Base-by-base conservation (phyloP, 2,888 invertebrate genomes). In the Cerastis leucographa region DNA sequence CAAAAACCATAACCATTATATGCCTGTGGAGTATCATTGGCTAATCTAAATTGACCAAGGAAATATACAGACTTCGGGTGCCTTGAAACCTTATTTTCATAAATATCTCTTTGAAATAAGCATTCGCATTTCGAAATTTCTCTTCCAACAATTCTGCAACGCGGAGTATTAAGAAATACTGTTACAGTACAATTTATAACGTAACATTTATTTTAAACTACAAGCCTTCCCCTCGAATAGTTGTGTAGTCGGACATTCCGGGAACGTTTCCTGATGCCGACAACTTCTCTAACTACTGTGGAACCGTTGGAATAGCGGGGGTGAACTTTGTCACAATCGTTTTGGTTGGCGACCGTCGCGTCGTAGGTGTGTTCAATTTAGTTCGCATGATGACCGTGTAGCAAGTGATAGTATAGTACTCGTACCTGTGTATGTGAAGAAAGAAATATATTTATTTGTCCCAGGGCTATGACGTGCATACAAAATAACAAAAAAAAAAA, bases 311-410 rank as follows among this genome's bases (percentile, higher is more conserved):
- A 62, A 66, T 74, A 67, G 71, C 46, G 42, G 14, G 42, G 35
- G 14, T 56, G 44, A 76, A 88, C 75, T 88, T 83, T 54, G 73
- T 67, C 59, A 75, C 81, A 70, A 74, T 73, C 68, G 71, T 77
- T 76, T 76, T 51, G 49, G 67, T 54, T 54, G 35, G 44, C 29
- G 69, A n/a, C 35, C n/a, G 42, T 42, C 35, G 62, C n/a, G 42
- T 42, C 35, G 62, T 68, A 29, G 77, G 54, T 64, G 42, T 56
- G 56, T 42, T 68, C 42, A 35, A 62, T 49, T 83, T 22, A n/a
- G 62, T 44, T 35, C 22, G 11, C 2, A 12, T 9, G 40, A 66
- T 19, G 25, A 40, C 22, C 17, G 25, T 29, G 11, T 35, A 8
- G 42, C 35, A 19, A 12, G 14, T 22, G 17, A 59, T 17, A 49